Conservation (phyloP, 2,797 vertebrate genomes). For the Mastacembelus armatus region DNA sequence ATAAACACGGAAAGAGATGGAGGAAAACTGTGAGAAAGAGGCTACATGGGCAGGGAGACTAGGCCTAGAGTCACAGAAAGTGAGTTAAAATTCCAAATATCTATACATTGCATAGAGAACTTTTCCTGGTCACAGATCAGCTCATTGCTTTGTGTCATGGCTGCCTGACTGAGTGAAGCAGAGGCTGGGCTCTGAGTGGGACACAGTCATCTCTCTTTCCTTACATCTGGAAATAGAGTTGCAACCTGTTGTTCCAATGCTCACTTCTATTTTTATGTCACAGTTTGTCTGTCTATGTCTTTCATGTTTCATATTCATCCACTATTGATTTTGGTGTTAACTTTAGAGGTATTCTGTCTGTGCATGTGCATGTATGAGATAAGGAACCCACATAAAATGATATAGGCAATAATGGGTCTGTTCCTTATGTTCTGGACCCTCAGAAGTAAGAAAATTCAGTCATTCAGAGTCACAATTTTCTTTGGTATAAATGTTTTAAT, state of each 20-base stretch:
- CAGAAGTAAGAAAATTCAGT: too few species aligned
- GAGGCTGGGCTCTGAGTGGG: conserved; percentile 1
- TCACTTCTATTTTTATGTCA: not conserved
- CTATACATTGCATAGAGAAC: not conserved
- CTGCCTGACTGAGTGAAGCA: conserved; percentile 10
- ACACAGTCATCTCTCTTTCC: conserved; percentile 8
- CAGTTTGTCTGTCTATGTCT: not conserved
- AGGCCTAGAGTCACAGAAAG: conserved; percentile 7
- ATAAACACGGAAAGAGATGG: conserved; percentile 12
- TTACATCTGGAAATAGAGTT: conserved; percentile 15
- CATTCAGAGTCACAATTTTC: too few species aligned
- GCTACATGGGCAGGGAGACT: not conserved
- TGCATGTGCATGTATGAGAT: not conserved
- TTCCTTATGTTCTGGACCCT: too few species aligned
- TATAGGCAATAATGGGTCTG: too few species aligned
- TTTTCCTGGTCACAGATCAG: conserved; percentile 32
- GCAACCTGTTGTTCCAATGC: not conserved
- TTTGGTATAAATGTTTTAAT: too few species aligned
- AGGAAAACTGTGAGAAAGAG: conserved; percentile 14
- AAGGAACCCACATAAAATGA: too few species aligned
- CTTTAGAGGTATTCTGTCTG: not conserved
- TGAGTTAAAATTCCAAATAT: conserved; percentile 34
- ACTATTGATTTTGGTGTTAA: conserved; percentile 5
- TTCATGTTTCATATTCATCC: not conserved
- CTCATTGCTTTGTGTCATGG: not conserved